Percentiles rank a stretch among this genome's conserved stretches.
Evolutionary conservation across 1,140 invertebrate genomes (phyloP).

Genomic region (Eueides isabella): DNA sequence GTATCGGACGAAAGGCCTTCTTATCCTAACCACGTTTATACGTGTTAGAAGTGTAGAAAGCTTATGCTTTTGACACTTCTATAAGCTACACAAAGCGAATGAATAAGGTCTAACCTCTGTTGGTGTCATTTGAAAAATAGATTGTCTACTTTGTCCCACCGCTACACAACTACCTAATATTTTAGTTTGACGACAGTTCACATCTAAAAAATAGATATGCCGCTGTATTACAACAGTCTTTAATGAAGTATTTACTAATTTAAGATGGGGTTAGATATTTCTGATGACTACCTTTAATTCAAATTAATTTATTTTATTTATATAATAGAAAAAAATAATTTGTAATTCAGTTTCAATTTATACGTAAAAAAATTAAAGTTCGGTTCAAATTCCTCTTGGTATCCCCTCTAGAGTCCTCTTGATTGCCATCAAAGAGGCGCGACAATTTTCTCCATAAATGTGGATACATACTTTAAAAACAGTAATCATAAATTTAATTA

Average conservation of each 20-base stretch:
- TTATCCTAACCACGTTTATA: constrained; percentile 32
- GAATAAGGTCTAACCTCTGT: constrained; percentile 40
- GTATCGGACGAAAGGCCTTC: constrained; percentile 33
- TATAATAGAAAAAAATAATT: too few relatives aligned
- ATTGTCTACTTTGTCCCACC: constrained; percentile 40
- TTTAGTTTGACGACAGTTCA: constrained; percentile 27
- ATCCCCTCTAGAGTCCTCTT: too few relatives aligned
- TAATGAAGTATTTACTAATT: constrained; percentile 8
- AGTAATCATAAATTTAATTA: too few relatives aligned
- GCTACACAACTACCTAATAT: constrained; percentile 36
- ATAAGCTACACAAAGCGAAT: constrained; percentile 41
- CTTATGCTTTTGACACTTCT: constrained; percentile 29
- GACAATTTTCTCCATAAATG: too few relatives aligned
- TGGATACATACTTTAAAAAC: too few relatives aligned
- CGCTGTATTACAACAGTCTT: constrained; percentile 16
- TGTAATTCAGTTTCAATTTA: too few relatives aligned
- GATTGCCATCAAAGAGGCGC: too few relatives aligned
- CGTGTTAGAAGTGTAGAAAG: too few relatives aligned
- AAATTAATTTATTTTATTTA: too few relatives aligned
- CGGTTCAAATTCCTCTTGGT: too few relatives aligned
- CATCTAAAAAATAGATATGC: constrained; percentile 25
- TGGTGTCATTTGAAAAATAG: constrained; percentile 52
- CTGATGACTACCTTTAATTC: background rate
- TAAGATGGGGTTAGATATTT: background rate
- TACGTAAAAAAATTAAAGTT: too few relatives aligned